Base-by-base conservation (phyloP, 2,888 invertebrate species). In the Catocala nupta region DNA sequence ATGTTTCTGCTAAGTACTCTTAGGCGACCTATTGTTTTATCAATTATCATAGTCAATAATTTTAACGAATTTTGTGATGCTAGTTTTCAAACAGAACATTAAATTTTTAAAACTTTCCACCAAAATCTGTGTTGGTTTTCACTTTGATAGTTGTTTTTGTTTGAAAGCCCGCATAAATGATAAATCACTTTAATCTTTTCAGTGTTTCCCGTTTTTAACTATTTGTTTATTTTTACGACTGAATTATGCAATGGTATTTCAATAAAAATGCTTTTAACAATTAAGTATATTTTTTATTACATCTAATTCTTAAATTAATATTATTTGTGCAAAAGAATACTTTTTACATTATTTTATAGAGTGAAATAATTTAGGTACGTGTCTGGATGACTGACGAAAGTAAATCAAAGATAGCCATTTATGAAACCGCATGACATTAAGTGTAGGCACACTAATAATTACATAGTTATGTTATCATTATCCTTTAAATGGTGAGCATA, bases 221-320 rank as follows among this genome's bases (percentile, higher is more conserved):
- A 39, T 39, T 39, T 49, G 34, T 33, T 5, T n/a, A 5, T 51
- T 36, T 12, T 13, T 39, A 33, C 36, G 5, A 16, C 16, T 13
- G 44, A 33, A 33, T 55, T 39, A 47, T 49, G 10, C 10, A 55
- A 12, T 63, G 50, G 45, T 62, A 10, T 42, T 60, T 65, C 8
- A 77, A 77, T 71, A 73, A 81, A 81, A 77, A 75, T 63, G 55
- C 67, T 47, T 33, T 55, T 58, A 61, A 61, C 69, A 77, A 59
- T 71, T 77, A 75, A 77, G 78, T 74, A 39, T 39, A 39, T 76
- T 71, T 81, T 86, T 87, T 85, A 84, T 88, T 90, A 87, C 83
- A 78, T 85, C 90, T 92, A 90, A 85, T 77, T 81, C 86, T 89
- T 89, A 86, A 85, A 81, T 88, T 90, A 91, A 88, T 84, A 83